Evolutionary conservation across 2,113 vertebrate genomes (phyloP), one percentile per base, ranked within the genome.

Genomic region (Pholis gunnellus): DNA sequence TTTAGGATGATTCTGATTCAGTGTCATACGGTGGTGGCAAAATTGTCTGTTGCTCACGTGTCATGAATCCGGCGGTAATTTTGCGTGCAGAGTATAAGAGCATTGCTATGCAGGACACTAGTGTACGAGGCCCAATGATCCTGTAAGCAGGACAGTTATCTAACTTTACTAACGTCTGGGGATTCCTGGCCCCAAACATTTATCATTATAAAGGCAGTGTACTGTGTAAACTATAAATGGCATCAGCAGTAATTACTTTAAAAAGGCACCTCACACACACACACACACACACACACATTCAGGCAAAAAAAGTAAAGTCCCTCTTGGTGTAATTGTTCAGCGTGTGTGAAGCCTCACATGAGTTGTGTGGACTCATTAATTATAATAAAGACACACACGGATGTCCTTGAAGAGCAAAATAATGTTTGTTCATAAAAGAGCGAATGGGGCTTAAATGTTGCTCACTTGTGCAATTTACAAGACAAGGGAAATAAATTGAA

Each of bases 331-430:
- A 76, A 71, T 78, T 76, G 75, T 74, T 80, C 52, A 60, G 50
- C n/a, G 60, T 63, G 59, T 81, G 79, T 48, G 79, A 65, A 44
- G 71, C 31, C 67, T 78, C 27, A 36, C n/a, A 29, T 70, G 48
- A 20, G 57, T 72, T 72, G 73, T 72, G 75, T 72, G n/a, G 38
- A 52, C 13, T 54, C 79, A 83, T 91, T 88, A 78, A 88, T 92
- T 89, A 89, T 82, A 66, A 77, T 84, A 67, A 73, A 76, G 42
- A 76, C 11, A 79, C 38, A 56, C 60, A 25, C 44, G 36, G 73
- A 68, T 15, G 79, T 75, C 34, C 50, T 88, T 87, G 84, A 84
- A 76, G 46, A 69, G 74, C 60, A 84, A 88, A 85, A 89, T 70
- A 85, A 68, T 48, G 38, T 72, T 70, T 73, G 77, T 80, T 84